Percentiles rank a stretch among this genome's conserved stretches.
These are phyloP conservation scores for Polydrusus pterygomalis DNA, from an alignment of 2,888 invertebrate genomes.

Conservation along the genomic window DNA sequence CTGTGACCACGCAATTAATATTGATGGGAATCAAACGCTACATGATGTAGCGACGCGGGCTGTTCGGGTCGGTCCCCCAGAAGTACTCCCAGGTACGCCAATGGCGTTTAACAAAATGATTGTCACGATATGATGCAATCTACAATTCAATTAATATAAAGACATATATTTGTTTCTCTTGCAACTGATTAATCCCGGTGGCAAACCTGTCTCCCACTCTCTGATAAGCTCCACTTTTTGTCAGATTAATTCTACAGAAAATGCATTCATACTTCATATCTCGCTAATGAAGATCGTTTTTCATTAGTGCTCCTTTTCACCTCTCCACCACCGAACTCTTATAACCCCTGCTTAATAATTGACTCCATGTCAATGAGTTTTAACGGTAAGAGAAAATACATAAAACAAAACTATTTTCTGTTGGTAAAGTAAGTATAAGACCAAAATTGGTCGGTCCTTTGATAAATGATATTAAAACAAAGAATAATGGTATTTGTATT, in stretches of 20 bases:
- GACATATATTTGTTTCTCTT: constrained; percentile 30
- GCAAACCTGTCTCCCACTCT: constrained; percentile 45
- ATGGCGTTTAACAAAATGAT: too few relatives aligned
- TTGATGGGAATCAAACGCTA: too few relatives aligned
- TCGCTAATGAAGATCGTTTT: constrained; percentile 71
- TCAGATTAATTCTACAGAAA: constrained; percentile 70
- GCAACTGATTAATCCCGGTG: constrained; percentile 45
- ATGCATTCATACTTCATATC: constrained; percentile 72
- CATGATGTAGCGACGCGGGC: too few relatives aligned
- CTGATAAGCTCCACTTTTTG: constrained; percentile 63
- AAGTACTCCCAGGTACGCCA: too few relatives aligned
- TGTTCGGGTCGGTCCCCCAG: too few relatives aligned
- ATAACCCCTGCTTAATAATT: constrained; percentile 41
- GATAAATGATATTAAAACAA: too few relatives aligned
- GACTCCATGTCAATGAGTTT: constrained; percentile 29
- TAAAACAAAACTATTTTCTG: too few relatives aligned
- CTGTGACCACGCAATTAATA: too few relatives aligned
- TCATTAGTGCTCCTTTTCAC: constrained; percentile 64
- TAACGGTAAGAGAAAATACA: constrained; percentile 1
- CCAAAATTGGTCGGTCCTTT: too few relatives aligned
- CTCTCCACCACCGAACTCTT: constrained; percentile 36
- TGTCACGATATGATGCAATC: not conserved
- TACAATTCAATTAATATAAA: constrained; percentile 9
- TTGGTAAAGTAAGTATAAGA: too few relatives aligned
- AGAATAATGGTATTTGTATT: too few relatives aligned